Base-by-base conservation (phyloP, 1,140 invertebrate genomes). In the Luehdorfia chinensis region DNA sequence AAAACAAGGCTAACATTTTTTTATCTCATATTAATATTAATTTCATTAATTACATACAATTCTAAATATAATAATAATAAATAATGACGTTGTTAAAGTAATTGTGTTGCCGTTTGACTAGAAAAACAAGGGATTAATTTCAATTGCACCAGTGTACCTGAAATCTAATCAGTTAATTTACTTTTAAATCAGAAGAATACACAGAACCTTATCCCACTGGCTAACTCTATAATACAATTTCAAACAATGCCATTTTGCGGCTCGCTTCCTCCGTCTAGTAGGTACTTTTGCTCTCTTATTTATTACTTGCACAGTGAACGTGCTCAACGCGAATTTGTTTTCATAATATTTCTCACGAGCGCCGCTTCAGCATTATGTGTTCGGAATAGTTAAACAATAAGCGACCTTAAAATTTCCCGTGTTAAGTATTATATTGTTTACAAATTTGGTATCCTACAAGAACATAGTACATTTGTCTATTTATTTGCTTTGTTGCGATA, bases 261-360 rank as follows among this genome's bases (percentile, higher is more conserved):
- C 52, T 60, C 55, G 66, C 62, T 66, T 66, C 63, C 61, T 65
- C 59, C 51, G 55, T 64, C 59, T 66, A 68, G 60, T 73, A 66
- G 59, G 62, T 71, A 73, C 69, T 78, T 76, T 72, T 76, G 67
- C 69, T 79, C 70, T 71, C 47, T 83, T 84, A 83, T 83, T 85
- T 85, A 85, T 83, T 83, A 81, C 76, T 75, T 66, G 68, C 64
- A 59, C 69, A 74, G 65, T 65, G 75, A 78, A 85, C 80, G 78
- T 85, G 81, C 78, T 85, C 78, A 73, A 72, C 74, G 69, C 68
- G 71, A 85, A 85, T 85, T 85, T 85, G 81, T 85, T 85, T 78
- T 79, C 81, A 85, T 83, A 85, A 85, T 85, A 85, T 85, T 85
- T 80, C 75, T 80, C 66, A 62, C 67, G 67, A 73, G 57, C 60